Percentiles rank a stretch among this genome's conserved stretches.
phyloP scores from a whole-genome alignment of 2,888 invertebrate species.

The Protonemura montana region DNA sequence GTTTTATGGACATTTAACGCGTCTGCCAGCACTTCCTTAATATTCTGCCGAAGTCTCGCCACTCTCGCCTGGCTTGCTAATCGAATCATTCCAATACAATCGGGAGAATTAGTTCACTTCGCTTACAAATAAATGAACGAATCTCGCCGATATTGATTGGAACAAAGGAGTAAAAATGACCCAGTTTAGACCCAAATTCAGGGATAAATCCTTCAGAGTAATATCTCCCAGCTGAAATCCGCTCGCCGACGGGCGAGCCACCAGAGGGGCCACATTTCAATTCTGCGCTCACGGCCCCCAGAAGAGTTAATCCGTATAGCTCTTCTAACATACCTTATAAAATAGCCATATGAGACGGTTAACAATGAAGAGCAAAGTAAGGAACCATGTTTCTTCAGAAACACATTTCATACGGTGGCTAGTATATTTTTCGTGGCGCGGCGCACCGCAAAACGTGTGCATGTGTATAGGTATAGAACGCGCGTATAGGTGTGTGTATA shows the following conservation, averaged over 20 bases:
- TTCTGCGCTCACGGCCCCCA: constrained; percentile 38
- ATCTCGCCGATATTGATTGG: constrained; percentile 1
- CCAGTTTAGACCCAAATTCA: constrained; percentile 24
- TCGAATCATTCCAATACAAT: constrained; percentile 27
- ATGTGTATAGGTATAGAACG: neutral
- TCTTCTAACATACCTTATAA: constrained; percentile 28
- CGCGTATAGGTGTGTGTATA: neutral
- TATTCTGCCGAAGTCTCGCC: constrained; percentile 27
- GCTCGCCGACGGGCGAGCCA: neutral
- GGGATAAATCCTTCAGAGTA: constrained; percentile 10
- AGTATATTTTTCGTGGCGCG: constrained; percentile 17
- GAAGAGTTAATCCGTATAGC: constrained; percentile 30
- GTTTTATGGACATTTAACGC: constrained; percentile 33
- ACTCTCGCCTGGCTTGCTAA: neutral
- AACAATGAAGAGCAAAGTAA: constrained; percentile 40
- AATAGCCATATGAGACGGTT: constrained; percentile 28
- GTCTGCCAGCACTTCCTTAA: constrained; percentile 24
- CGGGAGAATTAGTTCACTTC: neutral
- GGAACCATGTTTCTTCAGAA: constrained; percentile 40
- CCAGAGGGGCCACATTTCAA: constrained; percentile 41
- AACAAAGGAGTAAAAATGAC: constrained; percentile 14
- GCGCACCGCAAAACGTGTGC: constrained; percentile 21
- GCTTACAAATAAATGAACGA: neutral
- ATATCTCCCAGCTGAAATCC: neutral
- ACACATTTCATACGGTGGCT: constrained; percentile 35